Evolutionary conservation across 2,888 invertebrate genomes (phyloP), one percentile per base, ranked within the genome.

Genomic region (Argynnis bischoffii): DNA sequence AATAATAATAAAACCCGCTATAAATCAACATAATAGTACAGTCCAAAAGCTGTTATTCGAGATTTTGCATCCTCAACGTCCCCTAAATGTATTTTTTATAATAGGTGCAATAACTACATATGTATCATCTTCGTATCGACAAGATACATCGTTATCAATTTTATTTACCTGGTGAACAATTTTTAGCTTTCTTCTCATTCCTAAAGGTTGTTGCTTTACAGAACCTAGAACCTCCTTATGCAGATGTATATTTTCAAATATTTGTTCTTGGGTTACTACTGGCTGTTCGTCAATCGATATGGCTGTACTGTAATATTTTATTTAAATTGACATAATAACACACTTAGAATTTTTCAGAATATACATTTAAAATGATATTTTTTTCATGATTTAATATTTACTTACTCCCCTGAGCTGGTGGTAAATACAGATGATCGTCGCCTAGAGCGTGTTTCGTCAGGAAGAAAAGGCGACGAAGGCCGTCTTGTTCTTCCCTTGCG

Each of bases 151-250:
- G 11, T 3, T 11, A 41, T 41, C 35, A 8, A 41, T 51, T n/a
- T 6, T 51, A 51, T 51, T 61, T 63, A 94, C 95, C 93, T 95
- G 95, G 77, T 96, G 94, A 8, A 97, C 97, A 57, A 98, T 93
- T 80, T 96, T 96, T 21, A 98, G 91, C 81, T 98, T 98, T 78
- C 96, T 94, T 64, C 96, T 91, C 94, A 98, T 96, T 41, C 95
- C 95, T 94, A 97, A 95, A 3, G 97, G 97, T 80, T 97, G 97
- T 79, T 96, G 95, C 79, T 97, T 97, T 14, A 98, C 97, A 55
- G 96, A 96, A 73, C 96, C 95, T 72, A 98, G 91, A 0, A 98
- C 97, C 86, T 98, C 98, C 84, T 98, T 98, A 86, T 98, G 98
- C 47, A 98, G 89, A 74, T 96, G 95, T 70, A 98, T 96, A 80